Percentiles rank a stretch among this genome's conserved stretches.
Conservation (phyloP, 2,797 vertebrate genomes). For the Pteropus rufus region DNA sequence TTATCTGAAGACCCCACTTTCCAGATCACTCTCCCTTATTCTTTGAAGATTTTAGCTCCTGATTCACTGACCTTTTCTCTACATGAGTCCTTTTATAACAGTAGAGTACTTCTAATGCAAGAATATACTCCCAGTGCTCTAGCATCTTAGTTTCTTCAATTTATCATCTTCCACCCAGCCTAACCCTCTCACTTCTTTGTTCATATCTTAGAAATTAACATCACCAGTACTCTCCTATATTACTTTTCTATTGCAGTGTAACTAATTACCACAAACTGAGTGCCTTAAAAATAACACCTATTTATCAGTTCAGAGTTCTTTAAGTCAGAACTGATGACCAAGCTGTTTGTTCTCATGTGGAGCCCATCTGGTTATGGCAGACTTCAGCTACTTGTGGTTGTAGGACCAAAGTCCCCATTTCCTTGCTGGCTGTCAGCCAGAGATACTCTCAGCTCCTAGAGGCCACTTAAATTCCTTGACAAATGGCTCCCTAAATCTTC, state of each 20-base stretch:
- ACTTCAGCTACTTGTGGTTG: background rate
- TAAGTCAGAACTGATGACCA: background rate
- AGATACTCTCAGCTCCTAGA: background rate
- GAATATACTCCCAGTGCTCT: background rate
- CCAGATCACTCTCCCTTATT: background rate
- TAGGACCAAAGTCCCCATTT: background rate
- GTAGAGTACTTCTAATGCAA: background rate
- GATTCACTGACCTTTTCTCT: background rate
- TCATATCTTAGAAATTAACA: background rate
- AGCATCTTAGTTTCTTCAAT: background rate
- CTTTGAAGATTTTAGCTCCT: background rate
- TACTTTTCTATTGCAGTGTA: background rate
- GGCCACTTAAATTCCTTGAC: background rate
- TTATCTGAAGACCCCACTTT: background rate
- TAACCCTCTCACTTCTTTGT: background rate
- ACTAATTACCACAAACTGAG: background rate
- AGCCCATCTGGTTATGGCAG: background rate
- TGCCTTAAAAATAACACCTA: background rate
- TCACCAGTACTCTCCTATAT: background rate
- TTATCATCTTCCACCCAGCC: background rate
- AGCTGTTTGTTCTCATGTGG: background rate
- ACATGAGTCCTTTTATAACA: background rate
- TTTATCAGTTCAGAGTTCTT: background rate
- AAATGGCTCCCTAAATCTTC: background rate
- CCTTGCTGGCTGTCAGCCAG: background rate